These are phyloP conservation scores for Knipowitschia caucasica DNA, from an alignment of 2,797 vertebrate species.

Conservation along the genomic window DNA sequence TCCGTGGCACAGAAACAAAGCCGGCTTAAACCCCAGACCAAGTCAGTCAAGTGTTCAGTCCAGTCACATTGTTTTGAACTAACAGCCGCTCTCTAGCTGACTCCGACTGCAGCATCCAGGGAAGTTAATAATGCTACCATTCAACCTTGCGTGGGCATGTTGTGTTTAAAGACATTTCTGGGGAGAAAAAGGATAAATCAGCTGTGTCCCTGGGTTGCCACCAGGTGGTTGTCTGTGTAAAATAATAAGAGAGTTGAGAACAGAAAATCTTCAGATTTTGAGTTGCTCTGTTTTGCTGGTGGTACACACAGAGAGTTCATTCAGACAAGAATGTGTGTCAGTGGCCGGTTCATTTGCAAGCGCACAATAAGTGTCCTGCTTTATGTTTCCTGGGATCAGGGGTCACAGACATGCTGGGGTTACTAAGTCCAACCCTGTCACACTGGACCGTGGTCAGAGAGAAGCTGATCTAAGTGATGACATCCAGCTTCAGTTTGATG, in stretches of 20 bases:
- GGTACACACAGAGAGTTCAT: conserved; percentile 12
- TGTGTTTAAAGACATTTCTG: conserved; percentile 50
- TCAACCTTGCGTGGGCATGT: conserved; percentile 31
- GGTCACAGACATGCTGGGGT: conserved; percentile 32
- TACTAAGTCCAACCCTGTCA: conserved; percentile 46
- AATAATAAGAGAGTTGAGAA: conserved; percentile 56
- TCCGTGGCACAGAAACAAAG: conserved; percentile 42
- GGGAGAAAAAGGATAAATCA: conserved; percentile 47
- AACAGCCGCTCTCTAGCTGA: conserved; percentile 50
- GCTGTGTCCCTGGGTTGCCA: conserved; percentile 63
- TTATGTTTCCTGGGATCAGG: conserved; percentile 30
- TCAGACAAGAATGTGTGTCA: conserved; percentile 38
- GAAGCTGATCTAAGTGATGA: conserved; percentile 15
- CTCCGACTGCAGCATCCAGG: conserved; percentile 26
- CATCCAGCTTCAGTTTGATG: not conserved
- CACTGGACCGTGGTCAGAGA: conserved; percentile 9
- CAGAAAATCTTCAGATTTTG: conserved; percentile 25
- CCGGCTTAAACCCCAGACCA: conserved; percentile 43
- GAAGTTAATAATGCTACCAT: conserved; percentile 30
- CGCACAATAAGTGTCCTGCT: conserved; percentile 16
- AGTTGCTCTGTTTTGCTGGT: conserved; percentile 17
- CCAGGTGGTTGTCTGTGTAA: conserved; percentile 76
- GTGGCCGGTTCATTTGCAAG: conserved; percentile 7
- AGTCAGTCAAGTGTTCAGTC: conserved; percentile 53
- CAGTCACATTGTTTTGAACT: conserved; percentile 68